Percentiles rank a stretch among this genome's conserved stretches.
Evolutionary conservation across 2,797 vertebrate species (phyloP).

Genomic region (Falco peregrinus): DNA sequence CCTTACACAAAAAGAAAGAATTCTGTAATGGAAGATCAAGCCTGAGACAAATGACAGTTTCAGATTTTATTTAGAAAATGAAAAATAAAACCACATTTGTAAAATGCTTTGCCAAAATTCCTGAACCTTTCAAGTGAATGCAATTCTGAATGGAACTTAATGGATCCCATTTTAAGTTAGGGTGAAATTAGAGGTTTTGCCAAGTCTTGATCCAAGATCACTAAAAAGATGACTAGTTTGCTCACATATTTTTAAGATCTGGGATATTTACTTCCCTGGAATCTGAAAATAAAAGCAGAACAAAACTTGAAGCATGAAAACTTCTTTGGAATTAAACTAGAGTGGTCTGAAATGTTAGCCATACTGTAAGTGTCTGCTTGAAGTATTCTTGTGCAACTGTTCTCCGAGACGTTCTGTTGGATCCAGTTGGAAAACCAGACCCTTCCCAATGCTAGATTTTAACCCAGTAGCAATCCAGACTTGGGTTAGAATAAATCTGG

Average conservation of each 20-base stretch:
- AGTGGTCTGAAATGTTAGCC: neutral
- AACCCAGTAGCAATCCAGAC: neutral
- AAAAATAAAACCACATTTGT: neutral
- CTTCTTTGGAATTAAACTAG: neutral
- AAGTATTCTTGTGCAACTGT: neutral
- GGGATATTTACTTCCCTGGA: neutral
- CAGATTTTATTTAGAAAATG: neutral
- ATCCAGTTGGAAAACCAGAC: neutral
- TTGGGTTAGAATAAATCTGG: neutral
- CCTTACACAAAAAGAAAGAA: neutral
- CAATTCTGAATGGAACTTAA: neutral
- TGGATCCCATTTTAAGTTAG: neutral
- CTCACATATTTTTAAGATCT: neutral
- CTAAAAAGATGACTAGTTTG: neutral
- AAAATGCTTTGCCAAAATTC: neutral
- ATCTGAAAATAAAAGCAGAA: neutral
- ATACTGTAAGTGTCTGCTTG: neutral
- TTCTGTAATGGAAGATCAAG: neutral
- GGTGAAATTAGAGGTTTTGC: neutral
- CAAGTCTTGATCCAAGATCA: neutral
- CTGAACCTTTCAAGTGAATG: neutral
- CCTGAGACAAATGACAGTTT: neutral
- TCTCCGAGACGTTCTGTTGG: neutral
- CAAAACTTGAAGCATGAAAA: neutral
- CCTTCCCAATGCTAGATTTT: neutral